phyloP scores from a whole-genome alignment of 2,888 invertebrate species.

The Cheilosia grossa region DNA sequence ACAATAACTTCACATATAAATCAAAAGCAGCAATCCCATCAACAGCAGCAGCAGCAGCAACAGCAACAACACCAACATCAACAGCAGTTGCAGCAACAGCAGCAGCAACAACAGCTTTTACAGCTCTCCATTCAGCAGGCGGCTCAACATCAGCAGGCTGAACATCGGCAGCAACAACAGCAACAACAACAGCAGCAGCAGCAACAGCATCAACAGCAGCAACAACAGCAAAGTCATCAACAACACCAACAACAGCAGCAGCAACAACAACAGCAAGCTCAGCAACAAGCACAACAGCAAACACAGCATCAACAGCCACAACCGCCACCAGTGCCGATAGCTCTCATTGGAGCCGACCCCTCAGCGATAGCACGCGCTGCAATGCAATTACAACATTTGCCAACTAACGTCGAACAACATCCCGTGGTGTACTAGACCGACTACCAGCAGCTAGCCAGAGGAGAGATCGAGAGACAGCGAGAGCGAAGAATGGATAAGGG shows the following conservation, averaged over 20 bases:
- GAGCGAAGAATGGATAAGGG: constrained; percentile 62
- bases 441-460: constrained; percentile 9
- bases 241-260: constrained; percentile 76
- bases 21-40: constrained; percentile 79
- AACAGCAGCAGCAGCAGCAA: constrained; percentile 78
- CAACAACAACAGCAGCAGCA: constrained; percentile 78
- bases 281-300: constrained; percentile 78
- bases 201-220: constrained; percentile 78
- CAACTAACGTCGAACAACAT: constrained; percentile 82
- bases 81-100: constrained; percentile 77
- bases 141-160: constrained; percentile 78
- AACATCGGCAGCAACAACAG: constrained; percentile 62
- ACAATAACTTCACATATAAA: constrained; percentile 82
- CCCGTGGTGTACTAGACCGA: constrained; percentile 81
- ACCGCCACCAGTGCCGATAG: constrained; percentile 82
- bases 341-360: constrained; percentile 81
- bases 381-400: constrained; percentile 82
- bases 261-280: constrained; percentile 77
- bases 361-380: constrained; percentile 82
- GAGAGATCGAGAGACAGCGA: constrained; percentile 52
- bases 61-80: constrained; percentile 81
- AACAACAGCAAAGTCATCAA: constrained; percentile 74
- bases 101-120: constrained; percentile 78
- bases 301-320: constrained; percentile 79
- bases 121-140: constrained; percentile 79